Evolutionary conservation across 2,113 vertebrate species (phyloP), one percentile per base, ranked within the genome.

Genomic region (Gymnobelideus leadbeateri): DNA sequence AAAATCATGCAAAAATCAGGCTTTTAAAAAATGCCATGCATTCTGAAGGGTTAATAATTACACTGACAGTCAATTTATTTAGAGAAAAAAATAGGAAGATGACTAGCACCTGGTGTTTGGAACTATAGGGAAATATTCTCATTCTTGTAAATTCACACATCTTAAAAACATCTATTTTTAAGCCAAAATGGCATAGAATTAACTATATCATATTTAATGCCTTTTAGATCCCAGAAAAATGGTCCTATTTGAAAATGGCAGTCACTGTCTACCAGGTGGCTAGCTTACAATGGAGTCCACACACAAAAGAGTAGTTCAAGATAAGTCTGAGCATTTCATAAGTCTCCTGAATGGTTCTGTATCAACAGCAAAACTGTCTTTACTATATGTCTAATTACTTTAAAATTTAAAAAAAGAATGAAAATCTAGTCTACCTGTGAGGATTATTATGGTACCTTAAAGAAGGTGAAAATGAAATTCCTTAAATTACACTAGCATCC

Each of bases 181-280:
- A 25, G 92, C 24, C 93, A 51, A 46, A 95, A 95, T 0, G 0
- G 92, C 93, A 95, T 89, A 93, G 93, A 96, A 95, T 95, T 94
- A 97, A 43, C 49, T 12, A 0, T 90, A 96, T 54, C 95, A 84
- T 93, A 92, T 93, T 96, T 97, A 92, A 37, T 95, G 97, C 95
- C 97, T 97, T 96, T 91, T 93, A 95, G 94, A 98, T 97, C 98
- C 97, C 96, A 68, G 51, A 96, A 98, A 95, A 98, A 98, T 97
- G 97, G 91, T 94, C 98, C 98, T 96, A 95, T 8, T 97, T 98
- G 97, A 97, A 95, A 98, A 98, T 97, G 98, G 96, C 94, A 93
- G 95, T 96, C 97, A 55, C 94, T 95, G 97, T 97, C 94, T 98
- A 92, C 95, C 91, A 96, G 93, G 96, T 95, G 28, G 94, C 94